phyloP scores from a whole-genome alignment of 2,797 vertebrate genomes.

The Tenualosa ilisha region DNA sequence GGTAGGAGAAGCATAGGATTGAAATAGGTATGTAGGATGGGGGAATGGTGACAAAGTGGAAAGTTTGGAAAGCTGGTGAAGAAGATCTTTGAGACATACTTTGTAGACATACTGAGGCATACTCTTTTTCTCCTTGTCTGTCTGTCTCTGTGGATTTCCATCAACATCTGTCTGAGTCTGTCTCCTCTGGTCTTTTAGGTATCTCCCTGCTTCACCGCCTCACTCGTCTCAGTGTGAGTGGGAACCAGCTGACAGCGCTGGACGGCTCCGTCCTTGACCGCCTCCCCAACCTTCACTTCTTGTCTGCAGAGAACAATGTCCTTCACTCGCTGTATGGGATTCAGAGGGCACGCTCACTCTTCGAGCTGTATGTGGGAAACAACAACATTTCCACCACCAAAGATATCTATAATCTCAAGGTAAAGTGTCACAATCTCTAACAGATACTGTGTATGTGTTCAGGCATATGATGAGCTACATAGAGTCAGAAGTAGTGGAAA shows the following conservation, averaged over 20 bases:
- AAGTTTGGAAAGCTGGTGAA: too few relatives aligned
- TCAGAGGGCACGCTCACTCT: constrained; percentile 74
- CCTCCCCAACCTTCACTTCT: constrained; percentile 77
- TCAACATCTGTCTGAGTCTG: constrained; percentile 14
- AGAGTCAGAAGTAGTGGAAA: not conserved
- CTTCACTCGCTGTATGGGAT: constrained; percentile 79
- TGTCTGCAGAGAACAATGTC: constrained; percentile 83
- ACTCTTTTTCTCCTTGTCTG: not conserved
- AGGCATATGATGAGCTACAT: not conserved
- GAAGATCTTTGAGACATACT: too few relatives aligned
- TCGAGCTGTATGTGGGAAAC: constrained; percentile 82
- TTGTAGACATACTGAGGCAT: too few relatives aligned
- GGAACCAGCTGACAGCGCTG: constrained; percentile 77
- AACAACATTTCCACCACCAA: constrained; percentile 80
- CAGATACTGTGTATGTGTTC: not conserved
- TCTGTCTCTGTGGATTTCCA: not conserved
- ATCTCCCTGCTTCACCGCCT: constrained; percentile 76
- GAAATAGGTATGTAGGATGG: not conserved
- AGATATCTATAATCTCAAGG: constrained; percentile 86
- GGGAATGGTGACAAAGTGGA: not conserved
- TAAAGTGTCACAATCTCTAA: constrained; percentile 39
- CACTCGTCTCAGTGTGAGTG: constrained; percentile 79
- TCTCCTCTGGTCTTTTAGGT: constrained; percentile 61
- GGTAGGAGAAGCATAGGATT: not conserved
- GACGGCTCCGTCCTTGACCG: constrained; percentile 73